phyloP scores from a whole-genome alignment of 2,888 invertebrate genomes.

The Lydus trimaculatus region DNA sequence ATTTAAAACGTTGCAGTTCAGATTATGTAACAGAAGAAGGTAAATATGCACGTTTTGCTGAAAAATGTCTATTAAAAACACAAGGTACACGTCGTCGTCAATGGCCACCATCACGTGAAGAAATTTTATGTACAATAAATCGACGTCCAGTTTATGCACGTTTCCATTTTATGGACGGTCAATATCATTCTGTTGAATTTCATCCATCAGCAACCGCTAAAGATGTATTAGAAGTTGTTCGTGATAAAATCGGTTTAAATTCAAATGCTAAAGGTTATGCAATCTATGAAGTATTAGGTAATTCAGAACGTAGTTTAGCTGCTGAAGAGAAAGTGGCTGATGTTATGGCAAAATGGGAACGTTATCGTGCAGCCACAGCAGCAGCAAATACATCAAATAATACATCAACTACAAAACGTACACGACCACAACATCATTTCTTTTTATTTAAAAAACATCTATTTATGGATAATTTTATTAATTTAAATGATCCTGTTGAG shows the following conservation, averaged over 20 bases:
- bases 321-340: slow-evolving; percentile 91
- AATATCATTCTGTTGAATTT: slow-evolving; percentile 94
- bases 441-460: slow-evolving; percentile 84
- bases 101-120: slow-evolving; percentile 91
- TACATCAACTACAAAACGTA: slow-evolving; percentile 54
- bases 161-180: slow-evolving; percentile 92
- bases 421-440: slow-evolving; percentile 67
- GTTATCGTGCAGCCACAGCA: slow-evolving; percentile 73
- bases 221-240: slow-evolving; percentile 86
- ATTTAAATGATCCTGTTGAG: slow-evolving; percentile 85
- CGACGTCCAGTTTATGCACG: slow-evolving; percentile 89
- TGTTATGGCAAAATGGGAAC: slow-evolving; percentile 95
- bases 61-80: slow-evolving; percentile 80
- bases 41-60: slow-evolving; percentile 91
- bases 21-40: slow-evolving; percentile 93
- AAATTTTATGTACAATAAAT: slow-evolving; percentile 91
- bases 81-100: slow-evolving; percentile 81
- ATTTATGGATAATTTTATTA: slow-evolving; percentile 80
- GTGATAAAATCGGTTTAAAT: slow-evolving; percentile 87
- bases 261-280: slow-evolving; percentile 83
- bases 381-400: slow-evolving; percentile 61
- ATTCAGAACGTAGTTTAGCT: slow-evolving; percentile 83
- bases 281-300: slow-evolving; percentile 89
- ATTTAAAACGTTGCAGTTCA: slow-evolving; percentile 86
- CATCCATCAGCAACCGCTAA: slow-evolving; percentile 92